Evolutionary conservation across 2,888 invertebrate species (phyloP).

Genomic region (Omphaloscelis lunosa): DNA sequence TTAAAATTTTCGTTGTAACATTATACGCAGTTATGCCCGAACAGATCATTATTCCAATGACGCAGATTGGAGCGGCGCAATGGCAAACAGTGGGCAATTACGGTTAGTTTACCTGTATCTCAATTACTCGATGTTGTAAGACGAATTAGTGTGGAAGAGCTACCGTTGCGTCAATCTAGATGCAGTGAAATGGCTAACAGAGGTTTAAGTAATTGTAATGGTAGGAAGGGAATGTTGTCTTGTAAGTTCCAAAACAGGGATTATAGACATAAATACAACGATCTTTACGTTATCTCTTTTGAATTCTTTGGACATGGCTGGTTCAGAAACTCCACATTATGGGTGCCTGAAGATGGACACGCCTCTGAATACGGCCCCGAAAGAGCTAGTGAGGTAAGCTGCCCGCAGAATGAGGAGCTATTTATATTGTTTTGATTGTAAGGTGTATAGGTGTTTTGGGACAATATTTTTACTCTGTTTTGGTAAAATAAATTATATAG

Average conservation of each 20-base stretch:
- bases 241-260: background rate
- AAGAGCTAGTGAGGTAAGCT: background rate
- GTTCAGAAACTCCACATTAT: background rate
- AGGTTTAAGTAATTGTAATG: conserved; percentile 9
- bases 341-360: background rate
- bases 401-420: background rate
- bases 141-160: conserved; percentile 39
- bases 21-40: conserved; percentile 1
- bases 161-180: conserved; percentile 35
- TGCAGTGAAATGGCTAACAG: conserved; percentile 6
- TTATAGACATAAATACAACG: background rate
- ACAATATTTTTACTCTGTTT: no score
- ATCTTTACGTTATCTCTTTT: no score
- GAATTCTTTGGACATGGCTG: no score
- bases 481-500: no score
- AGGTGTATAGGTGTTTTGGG: no score
- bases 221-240: background rate
- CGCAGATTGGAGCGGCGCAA: conserved; percentile 37
- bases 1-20: background rate
- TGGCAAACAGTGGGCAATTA: conserved; percentile 46
- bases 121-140: conserved; percentile 48
- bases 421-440: no score
- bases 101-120: conserved; percentile 47
- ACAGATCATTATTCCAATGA: conserved; percentile 28
- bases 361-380: background rate